phyloP scores from a whole-genome alignment of 1,140 invertebrate genomes.

The Caenorhabditis brenneri region DNA sequence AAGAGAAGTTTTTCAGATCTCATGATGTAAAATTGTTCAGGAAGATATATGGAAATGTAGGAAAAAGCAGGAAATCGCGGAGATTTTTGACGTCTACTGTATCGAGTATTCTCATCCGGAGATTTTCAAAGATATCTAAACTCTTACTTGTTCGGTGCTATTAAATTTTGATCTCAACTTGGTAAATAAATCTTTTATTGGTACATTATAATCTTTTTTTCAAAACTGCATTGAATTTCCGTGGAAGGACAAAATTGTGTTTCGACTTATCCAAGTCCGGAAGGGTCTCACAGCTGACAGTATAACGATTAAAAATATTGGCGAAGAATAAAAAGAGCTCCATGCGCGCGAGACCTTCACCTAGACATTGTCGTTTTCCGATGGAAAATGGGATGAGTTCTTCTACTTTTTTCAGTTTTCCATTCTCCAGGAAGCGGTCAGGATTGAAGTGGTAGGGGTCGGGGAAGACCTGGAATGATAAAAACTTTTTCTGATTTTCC shows the following conservation, averaged over 20 bases:
- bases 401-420: conserved; percentile 43
- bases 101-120: conserved; percentile 6
- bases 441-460: conserved; percentile 35
- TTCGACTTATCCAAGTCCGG: neutral
- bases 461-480: conserved; percentile 39
- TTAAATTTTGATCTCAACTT: neutral
- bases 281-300: neutral
- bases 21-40: neutral
- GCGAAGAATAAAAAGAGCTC: conserved; percentile 56
- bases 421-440: conserved; percentile 40
- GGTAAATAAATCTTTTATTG: too few relatives aligned
- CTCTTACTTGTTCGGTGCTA: too few relatives aligned
- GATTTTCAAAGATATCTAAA: neutral
- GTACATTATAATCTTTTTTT: neutral
- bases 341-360: conserved; percentile 55
- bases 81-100: neutral
- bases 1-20: neutral
- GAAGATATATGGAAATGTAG: conserved; percentile 16
- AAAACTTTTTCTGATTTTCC: neutral
- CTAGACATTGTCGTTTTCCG: conserved; percentile 53
- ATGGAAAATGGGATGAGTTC: conserved; percentile 53
- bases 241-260: neutral
- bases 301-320: conserved; percentile 46
- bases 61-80: neutral
- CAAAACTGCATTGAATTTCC: neutral